Evolutionary conservation across 2,113 vertebrate species (phyloP), one percentile per base, ranked within the genome.

Genomic region (Hippocampus zosterae): DNA sequence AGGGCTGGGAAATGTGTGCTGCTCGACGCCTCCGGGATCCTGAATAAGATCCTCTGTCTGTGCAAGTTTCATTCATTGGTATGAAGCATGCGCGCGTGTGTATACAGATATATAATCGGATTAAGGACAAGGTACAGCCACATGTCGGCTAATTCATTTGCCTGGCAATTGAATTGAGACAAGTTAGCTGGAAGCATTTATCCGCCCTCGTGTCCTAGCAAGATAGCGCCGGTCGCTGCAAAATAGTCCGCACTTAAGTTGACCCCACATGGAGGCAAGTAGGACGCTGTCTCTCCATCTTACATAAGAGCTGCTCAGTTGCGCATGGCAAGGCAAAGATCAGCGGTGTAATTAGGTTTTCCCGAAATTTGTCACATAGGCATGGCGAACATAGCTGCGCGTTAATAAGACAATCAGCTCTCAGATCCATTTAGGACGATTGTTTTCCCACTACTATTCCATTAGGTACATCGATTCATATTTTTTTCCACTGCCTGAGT

Each of bases 91-190:
- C 57, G 62, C 75, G 72, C 56, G 66, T 79, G 73, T 77, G 64
- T 83, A 74, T 80, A 37, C 57, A 57, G 33, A 44, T 69, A 55
- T 70, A 29, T 91, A 92, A 93, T 92, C 81, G 8, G 85, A 91
- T 91, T 92, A 90, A 81, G 78, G 72, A 78, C 74, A 73, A 84
- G 86, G 86, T 86, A 85, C 73, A 72, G 89, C 87, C 82, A 85
- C 88, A 91, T 70, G 87, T 83, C 42, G 76, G 65, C 72, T 92
- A 91, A 93, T 90, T 90, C 65, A 91, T 91, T 92, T 92, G 78
- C 48, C 65, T 75, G 76, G 53, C 80, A 91, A 90, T 90, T 90
- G 75, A 91, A 91, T 92, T 89, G 84, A 88, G 85, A 77, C 68
- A 70, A 46, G 42, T 74, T 87, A 78, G 83, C 84, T 83, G 78